Conservation (phyloP, 1,140 invertebrate genomes). For the Laupala kohalensis region DNA sequence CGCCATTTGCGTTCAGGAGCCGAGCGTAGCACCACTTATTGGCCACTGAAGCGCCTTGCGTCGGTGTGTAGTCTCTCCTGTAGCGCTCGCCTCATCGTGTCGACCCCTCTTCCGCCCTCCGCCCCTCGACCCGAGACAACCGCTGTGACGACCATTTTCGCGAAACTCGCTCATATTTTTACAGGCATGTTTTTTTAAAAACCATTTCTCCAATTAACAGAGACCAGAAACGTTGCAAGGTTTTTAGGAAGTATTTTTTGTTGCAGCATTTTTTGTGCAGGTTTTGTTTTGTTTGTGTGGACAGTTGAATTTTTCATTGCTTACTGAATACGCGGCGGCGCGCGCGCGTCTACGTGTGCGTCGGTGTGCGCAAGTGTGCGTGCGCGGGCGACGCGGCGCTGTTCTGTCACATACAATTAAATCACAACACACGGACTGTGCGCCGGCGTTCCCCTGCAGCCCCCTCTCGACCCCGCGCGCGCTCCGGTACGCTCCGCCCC, state of each 20-base stretch:
- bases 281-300: slow-evolving; percentile 1
- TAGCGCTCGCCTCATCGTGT: not conserved
- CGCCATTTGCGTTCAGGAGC: too few species aligned
- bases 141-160: not conserved
- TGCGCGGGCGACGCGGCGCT: not conserved
- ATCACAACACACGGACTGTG: slow-evolving; percentile 10
- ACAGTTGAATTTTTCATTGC: slow-evolving; percentile 10
- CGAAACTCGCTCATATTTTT: not conserved
- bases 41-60: not conserved
- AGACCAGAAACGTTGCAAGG: not conserved
- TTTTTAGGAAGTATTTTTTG: slow-evolving; percentile 5
- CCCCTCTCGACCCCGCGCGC: not conserved
- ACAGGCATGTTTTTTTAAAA: slow-evolving; percentile 4
- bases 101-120: not conserved
- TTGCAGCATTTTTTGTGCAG: slow-evolving; percentile 1
- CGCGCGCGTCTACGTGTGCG: not conserved
- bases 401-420: slow-evolving; percentile 9
- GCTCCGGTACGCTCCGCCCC: too few species aligned
- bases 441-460: not conserved
- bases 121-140: not conserved
- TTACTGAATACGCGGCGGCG: not conserved
- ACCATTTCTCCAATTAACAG: slow-evolving; percentile 5
- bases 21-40: too few species aligned
- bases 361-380: not conserved
- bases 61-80: not conserved